Evolutionary conservation across 2,797 vertebrate species (phyloP), one percentile per base, ranked within the genome.

Genomic region (Acropternis orthonyx): DNA sequence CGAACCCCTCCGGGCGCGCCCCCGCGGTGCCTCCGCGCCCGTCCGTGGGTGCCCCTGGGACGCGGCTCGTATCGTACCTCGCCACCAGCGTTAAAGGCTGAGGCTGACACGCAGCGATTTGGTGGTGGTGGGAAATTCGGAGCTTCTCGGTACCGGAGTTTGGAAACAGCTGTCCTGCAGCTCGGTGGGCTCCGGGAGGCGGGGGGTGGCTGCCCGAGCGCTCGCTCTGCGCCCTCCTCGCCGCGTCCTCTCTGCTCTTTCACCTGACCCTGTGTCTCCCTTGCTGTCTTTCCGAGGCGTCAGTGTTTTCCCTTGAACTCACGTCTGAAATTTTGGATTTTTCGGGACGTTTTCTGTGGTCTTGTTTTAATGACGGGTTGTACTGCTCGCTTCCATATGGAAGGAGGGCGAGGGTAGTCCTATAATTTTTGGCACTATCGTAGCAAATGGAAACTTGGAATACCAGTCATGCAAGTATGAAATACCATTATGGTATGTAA

Each of bases 401-500:
- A 94, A 93, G 83, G 69, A 97, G 76, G 46, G 48, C 58, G 59
- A 6, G 73, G 88, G 69, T 85, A 94, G 91, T 85, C 80, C 84
- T 96, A 0, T 93, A 95, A 92, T 93, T 92, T 93, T 95, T 94
- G 59, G 37, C 49, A 26, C 52, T 96, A 44, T 58, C 1, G 23
- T 63, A 93, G 67, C 52, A 88, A 80, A 84, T 80, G 69, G 37
- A 55, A 91, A 51, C 95, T 94, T 89, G 92, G 95, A 12, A 86
- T 97, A 90, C 95, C 88, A 95, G 95, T 96, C 89, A 27, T 78
- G 54, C 92, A 55, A 34, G 90, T 95, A 36, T 94, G 89, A 95
- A 94, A 76, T 94, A 54, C 20, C 49, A 46, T 78, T 46, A 68
- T 81, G 92, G 89, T 89, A 27, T 77, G 96, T 84, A 62, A 85